Evolutionary conservation across 1,140 invertebrate genomes (phyloP).

Genomic region (Scaptomyza hsui): DNA sequence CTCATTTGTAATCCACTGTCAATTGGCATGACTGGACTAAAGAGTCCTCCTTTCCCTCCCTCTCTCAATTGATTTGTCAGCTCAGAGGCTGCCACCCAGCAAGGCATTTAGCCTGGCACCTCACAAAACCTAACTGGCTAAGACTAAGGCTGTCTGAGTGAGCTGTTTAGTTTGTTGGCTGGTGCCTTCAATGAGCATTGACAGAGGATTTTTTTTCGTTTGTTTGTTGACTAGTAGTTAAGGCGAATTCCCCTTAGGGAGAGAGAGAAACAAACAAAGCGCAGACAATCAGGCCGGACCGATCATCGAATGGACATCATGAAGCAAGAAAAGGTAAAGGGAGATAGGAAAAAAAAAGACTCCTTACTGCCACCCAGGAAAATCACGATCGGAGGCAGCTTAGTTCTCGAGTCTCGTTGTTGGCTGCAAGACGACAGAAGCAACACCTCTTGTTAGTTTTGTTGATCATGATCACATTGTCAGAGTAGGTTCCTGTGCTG

Average conservation of each 20-base stretch:
- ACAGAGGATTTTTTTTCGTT: conserved; percentile 43
- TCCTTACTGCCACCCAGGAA: conserved; percentile 71
- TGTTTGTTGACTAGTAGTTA: conserved; percentile 25
- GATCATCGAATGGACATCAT: conserved; percentile 26
- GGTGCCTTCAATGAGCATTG: conserved; percentile 69
- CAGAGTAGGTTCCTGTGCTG: conserved; percentile 9
- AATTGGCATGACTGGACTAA: conserved; percentile 46
- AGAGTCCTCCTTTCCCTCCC: conserved; percentile 33
- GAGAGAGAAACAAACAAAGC: conserved; percentile 55
- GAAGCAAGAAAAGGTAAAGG: conserved; percentile 46
- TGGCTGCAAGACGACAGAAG: conserved; percentile 66
- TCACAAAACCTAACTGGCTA: background rate
- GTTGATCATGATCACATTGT: conserved; percentile 68
- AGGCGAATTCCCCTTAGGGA: conserved; percentile 67
- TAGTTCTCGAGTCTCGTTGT: conserved; percentile 10
- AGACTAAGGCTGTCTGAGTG: conserved; percentile 43
- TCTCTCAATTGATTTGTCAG: conserved; percentile 76
- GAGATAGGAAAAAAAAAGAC: background rate
- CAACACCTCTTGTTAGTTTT: conserved; percentile 82
- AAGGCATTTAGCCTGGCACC: conserved; percentile 11
- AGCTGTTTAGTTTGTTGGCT: conserved; percentile 61
- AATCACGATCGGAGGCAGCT: conserved; percentile 64
- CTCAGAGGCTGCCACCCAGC: conserved; percentile 34
- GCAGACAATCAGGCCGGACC: conserved; percentile 38
- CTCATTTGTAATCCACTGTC: conserved; percentile 60